These are phyloP conservation scores for Scaeva pyrastri DNA, from an alignment of 2,888 invertebrate genomes.

Conservation along the genomic window DNA sequence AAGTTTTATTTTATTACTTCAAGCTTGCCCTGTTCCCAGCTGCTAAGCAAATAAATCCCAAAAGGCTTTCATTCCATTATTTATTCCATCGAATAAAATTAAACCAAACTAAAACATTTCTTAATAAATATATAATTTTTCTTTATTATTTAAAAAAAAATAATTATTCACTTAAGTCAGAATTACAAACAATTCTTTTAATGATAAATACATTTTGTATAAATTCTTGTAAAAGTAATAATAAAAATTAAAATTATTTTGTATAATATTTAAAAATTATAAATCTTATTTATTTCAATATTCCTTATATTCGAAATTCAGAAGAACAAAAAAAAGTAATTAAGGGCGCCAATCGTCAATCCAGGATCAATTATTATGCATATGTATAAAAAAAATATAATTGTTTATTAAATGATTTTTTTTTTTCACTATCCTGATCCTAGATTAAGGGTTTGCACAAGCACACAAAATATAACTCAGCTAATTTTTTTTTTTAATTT, in stretches of 20 bases:
- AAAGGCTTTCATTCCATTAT: no score
- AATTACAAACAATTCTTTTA: constrained; percentile 60
- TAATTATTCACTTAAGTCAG: constrained; percentile 54
- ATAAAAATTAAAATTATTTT: constrained; percentile 21
- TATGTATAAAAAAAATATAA: neutral
- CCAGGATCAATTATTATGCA: constrained; percentile 58
- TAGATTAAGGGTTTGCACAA: constrained; percentile 71
- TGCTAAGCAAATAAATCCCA: no score
- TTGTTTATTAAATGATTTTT: constrained; percentile 4
- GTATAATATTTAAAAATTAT: constrained; percentile 47
- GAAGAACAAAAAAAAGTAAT: constrained; percentile 26
- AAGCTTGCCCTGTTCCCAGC: no score
- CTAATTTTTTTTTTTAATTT: constrained; percentile 14
- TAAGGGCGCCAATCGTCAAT: constrained; percentile 67
- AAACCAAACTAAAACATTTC: constrained; percentile 7
- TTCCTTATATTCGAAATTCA: constrained; percentile 29
- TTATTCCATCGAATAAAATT: neutral
- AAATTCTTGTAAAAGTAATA: constrained; percentile 46
- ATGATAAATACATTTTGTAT: constrained; percentile 46
- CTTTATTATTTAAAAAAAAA: constrained; percentile 57
- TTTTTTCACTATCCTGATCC: constrained; percentile 51
- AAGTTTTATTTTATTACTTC: no score
- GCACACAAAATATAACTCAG: constrained; percentile 23
- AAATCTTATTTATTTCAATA: constrained; percentile 19
- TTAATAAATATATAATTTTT: constrained; percentile 58